Evolutionary conservation across 1,140 invertebrate species (phyloP).

Genomic region (Drosophila kanapiae): DNA sequence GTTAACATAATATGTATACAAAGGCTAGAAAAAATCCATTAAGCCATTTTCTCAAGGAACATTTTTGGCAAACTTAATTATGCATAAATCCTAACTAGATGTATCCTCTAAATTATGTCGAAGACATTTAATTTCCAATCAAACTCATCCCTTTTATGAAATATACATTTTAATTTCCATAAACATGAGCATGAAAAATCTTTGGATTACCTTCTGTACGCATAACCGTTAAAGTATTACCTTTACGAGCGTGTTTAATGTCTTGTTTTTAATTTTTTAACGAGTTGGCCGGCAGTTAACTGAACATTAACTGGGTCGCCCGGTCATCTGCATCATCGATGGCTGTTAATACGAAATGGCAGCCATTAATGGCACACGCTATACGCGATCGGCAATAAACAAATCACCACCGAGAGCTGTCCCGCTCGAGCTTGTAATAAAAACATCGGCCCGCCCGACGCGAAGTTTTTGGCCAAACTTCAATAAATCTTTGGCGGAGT

Average conservation of each 20-base stretch:
- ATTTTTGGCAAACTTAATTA: too few relatives aligned
- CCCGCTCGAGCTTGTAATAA: constrained; percentile 55
- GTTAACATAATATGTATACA: too few relatives aligned
- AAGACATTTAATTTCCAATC: too few relatives aligned
- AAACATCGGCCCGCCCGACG: constrained; percentile 31
- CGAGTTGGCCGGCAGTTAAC: constrained; percentile 39
- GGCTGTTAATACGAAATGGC: constrained; percentile 67
- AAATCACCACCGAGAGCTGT: constrained; percentile 60
- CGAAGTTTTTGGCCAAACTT: constrained; percentile 36
- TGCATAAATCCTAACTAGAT: too few relatives aligned
- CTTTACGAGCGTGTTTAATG: constrained; percentile 42
- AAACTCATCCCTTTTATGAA: background rate
- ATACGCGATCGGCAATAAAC: constrained; percentile 66
- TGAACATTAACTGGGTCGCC: constrained; percentile 63
- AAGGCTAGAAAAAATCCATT: too few relatives aligned
- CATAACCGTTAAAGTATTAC: constrained; percentile 39
- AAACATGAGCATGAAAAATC: background rate
- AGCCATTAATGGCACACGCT: constrained; percentile 74
- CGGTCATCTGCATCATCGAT: constrained; percentile 44
- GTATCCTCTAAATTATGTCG: background rate
- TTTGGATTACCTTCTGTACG: background rate
- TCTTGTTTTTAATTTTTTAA: constrained; percentile 35
- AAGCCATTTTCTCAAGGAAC: too few relatives aligned
- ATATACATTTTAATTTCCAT: background rate
- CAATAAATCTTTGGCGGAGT: constrained; percentile 55